Percentiles rank a stretch among this genome's conserved stretches.
Evolutionary conservation across 2,797 vertebrate species (phyloP).

Genomic region (Etheostoma nigrum): DNA sequence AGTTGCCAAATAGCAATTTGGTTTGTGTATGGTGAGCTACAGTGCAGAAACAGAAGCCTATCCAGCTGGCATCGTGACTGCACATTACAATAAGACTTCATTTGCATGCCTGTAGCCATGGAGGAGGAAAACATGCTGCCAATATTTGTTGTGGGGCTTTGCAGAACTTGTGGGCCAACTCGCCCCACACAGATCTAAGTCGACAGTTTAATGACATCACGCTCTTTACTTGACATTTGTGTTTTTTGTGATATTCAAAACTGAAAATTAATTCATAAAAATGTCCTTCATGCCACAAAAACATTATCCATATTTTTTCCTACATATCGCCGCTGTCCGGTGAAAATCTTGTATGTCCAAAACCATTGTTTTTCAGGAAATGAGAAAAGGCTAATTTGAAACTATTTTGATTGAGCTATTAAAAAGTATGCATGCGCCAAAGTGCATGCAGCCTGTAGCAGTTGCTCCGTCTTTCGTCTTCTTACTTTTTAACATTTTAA

Average conservation of each 20-base stretch:
- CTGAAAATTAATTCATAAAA: background rate
- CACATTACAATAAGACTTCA: conserved; percentile 10
- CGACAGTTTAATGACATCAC: background rate
- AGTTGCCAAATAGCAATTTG: conserved; percentile 52
- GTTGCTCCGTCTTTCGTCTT: too few species aligned
- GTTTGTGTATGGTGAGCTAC: conserved; percentile 49
- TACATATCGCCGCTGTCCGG: too few species aligned
- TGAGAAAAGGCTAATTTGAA: too few species aligned
- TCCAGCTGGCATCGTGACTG: conserved; percentile 42
- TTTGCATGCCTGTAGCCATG: conserved; percentile 34
- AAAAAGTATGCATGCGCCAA: too few species aligned
- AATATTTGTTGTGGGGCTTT: conserved; percentile 29
- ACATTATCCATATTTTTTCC: background rate
- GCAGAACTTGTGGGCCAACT: background rate
- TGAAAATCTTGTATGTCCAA: too few species aligned
- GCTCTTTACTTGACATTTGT: background rate
- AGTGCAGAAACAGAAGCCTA: conserved; percentile 8
- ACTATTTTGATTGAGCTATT: too few species aligned
- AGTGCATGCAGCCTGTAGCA: too few species aligned
- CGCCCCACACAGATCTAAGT: background rate
- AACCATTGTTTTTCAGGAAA: too few species aligned
- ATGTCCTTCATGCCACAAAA: background rate
- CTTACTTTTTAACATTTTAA: too few species aligned
- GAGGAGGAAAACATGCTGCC: conserved; percentile 22
- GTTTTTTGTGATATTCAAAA: background rate